These are phyloP conservation scores for Diorhabda carinulata DNA, from an alignment of 1,140 invertebrate species.

Conservation along the genomic window DNA sequence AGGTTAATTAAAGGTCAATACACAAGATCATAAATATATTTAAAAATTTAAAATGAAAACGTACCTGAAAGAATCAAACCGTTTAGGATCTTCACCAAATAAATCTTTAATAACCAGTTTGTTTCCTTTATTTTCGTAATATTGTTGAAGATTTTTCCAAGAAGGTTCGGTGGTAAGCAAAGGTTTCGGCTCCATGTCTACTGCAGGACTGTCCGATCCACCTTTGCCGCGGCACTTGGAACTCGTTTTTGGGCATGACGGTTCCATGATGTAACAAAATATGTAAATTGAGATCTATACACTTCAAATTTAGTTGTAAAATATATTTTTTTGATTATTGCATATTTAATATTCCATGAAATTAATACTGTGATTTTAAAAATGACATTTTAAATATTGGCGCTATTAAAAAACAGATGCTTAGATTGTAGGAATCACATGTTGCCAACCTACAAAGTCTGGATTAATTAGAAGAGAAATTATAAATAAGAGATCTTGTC, in stretches of 20 bases:
- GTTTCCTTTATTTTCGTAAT: conserved; percentile 61
- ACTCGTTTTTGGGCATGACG: not conserved
- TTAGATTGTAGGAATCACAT: too few relatives aligned
- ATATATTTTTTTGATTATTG: too few relatives aligned
- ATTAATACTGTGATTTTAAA: too few relatives aligned
- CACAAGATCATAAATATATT: not conserved
- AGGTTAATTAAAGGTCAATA: conserved; percentile 38
- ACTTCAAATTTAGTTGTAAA: too few relatives aligned
- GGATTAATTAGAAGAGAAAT: too few relatives aligned
- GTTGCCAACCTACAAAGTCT: too few relatives aligned
- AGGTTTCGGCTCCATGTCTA: conserved; percentile 30
- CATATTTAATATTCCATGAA: too few relatives aligned
- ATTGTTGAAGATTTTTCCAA: conserved; percentile 69
- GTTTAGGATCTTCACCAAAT: conserved; percentile 68
- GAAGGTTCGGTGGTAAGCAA: conserved; percentile 60
- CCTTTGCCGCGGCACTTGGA: not conserved
- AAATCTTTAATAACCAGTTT: conserved; percentile 74
- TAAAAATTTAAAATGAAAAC: conserved; percentile 19
- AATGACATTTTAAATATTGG: too few relatives aligned
- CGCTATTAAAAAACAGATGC: too few relatives aligned
- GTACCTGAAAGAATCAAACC: conserved; percentile 82
- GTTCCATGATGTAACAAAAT: not conserved
- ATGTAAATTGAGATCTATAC: too few relatives aligned
- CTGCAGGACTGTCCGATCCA: conserved; percentile 5
- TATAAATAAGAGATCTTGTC: too few relatives aligned